phyloP scores from a whole-genome alignment of 2,797 vertebrate species.

The Ctenopoma multispine region DNA sequence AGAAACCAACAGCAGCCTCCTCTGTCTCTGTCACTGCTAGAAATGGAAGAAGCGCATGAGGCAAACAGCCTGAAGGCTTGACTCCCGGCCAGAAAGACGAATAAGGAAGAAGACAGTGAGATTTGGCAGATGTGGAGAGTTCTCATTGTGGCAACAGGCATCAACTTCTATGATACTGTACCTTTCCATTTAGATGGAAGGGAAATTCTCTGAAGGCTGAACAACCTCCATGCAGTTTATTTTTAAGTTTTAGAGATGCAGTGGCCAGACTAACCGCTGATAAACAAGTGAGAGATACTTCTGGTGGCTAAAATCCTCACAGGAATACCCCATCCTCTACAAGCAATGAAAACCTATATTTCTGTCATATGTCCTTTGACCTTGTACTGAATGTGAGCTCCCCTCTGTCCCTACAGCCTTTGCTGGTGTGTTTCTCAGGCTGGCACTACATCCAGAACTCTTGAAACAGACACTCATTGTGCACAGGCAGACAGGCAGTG shows the following conservation, averaged over 20 bases:
- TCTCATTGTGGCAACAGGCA: slow-evolving; percentile 7
- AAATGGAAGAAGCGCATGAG: slow-evolving; percentile 34
- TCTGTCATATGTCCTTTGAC: slow-evolving; percentile 9
- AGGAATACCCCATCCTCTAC: slow-evolving; percentile 15
- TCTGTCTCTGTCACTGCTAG: background rate
- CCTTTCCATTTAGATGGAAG: slow-evolving; percentile 17
- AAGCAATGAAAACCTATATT: slow-evolving; percentile 7
- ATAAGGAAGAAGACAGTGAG: slow-evolving; percentile 29
- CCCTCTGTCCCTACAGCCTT: background rate
- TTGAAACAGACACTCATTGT: background rate
- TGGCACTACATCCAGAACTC: background rate
- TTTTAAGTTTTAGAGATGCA: slow-evolving; percentile 10
- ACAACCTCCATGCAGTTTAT: slow-evolving; percentile 27
- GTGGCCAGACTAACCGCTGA: slow-evolving; percentile 30
- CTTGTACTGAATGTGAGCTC: background rate
- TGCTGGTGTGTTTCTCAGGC: background rate
- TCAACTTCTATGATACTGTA: background rate
- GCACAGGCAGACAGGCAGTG: background rate
- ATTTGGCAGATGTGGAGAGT: slow-evolving; percentile 27
- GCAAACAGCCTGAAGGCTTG: slow-evolving; percentile 34
- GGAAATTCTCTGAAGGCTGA: slow-evolving; percentile 10
- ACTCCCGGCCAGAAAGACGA: slow-evolving; percentile 38
- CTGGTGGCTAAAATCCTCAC: slow-evolving; percentile 32
- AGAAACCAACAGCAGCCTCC: slow-evolving; percentile 20
- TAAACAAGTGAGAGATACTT: slow-evolving; percentile 38